phyloP scores from a whole-genome alignment of 2,113 vertebrate genomes.

The Strix aluco region DNA sequence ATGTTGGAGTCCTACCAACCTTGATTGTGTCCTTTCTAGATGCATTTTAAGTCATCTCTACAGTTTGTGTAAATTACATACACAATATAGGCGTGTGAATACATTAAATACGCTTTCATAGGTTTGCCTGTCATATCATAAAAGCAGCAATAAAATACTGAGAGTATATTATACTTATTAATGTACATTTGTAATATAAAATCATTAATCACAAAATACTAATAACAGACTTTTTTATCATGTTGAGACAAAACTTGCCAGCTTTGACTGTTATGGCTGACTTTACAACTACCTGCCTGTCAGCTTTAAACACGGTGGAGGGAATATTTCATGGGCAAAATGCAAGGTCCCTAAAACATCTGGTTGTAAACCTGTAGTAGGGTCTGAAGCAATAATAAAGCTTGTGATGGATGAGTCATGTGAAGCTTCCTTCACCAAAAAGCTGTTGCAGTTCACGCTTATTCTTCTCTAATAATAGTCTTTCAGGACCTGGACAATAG shows the following conservation, averaged over 20 bases:
- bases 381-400: conserved; percentile 55
- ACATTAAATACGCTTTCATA: conserved; percentile 52
- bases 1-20: background rate
- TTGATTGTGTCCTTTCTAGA: background rate
- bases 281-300: conserved; percentile 74
- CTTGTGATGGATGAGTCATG: conserved; percentile 56
- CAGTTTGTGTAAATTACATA: conserved; percentile 34
- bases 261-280: conserved; percentile 70
- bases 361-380: conserved; percentile 67
- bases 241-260: conserved; percentile 71
- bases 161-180: conserved; percentile 71
- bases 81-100: background rate
- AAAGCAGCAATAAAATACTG: conserved; percentile 50
- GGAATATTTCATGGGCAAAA: conserved; percentile 71
- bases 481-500: conserved; percentile 34
- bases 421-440: conserved; percentile 48
- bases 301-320: conserved; percentile 66
- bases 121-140: conserved; percentile 41
- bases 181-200: conserved; percentile 55
- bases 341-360: conserved; percentile 64
- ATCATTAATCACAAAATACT: conserved; percentile 75
- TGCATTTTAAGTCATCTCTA: conserved; percentile 4
- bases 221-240: conserved; percentile 67
- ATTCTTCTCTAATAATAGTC: conserved; percentile 24
- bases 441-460: conserved; percentile 20